Conservation (phyloP, 53 echinoderm and acorn worm genomes). For the Echinometra lucunter region DNA sequence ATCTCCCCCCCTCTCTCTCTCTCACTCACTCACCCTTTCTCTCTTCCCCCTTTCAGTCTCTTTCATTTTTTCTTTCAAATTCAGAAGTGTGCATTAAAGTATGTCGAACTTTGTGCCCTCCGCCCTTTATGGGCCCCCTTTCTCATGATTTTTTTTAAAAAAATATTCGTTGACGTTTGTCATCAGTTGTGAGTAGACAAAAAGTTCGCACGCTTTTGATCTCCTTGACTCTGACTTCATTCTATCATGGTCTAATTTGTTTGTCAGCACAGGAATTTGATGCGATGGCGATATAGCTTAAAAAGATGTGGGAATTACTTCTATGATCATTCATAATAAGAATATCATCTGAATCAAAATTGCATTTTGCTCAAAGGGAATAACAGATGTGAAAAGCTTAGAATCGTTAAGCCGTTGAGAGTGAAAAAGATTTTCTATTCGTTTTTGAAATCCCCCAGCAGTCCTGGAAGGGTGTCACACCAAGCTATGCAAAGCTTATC, state of each 20-base stretch:
- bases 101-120: too few species aligned
- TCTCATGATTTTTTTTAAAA: too few species aligned
- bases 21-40: neutral
- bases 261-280: conserved; percentile 17
- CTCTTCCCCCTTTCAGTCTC: too few species aligned
- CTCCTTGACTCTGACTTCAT: neutral
- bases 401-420: neutral
- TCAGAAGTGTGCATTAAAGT: too few species aligned
- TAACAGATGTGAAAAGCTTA: neutral
- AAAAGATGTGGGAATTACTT: neutral
- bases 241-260: neutral
- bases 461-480: neutral
- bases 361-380: neutral
- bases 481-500: neutral
- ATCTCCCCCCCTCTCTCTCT: neutral
- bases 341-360: neutral
- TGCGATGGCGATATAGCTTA: neutral
- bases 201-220: neutral
- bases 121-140: too few species aligned
- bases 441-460: neutral
- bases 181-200: neutral
- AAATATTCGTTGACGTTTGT: neutral
- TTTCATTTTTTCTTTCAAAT: neutral
- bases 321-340: neutral
- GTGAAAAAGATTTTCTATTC: too few species aligned